phyloP scores from a whole-genome alignment of 2,797 vertebrate genomes.

The Eupleurogrammus muticus region DNA sequence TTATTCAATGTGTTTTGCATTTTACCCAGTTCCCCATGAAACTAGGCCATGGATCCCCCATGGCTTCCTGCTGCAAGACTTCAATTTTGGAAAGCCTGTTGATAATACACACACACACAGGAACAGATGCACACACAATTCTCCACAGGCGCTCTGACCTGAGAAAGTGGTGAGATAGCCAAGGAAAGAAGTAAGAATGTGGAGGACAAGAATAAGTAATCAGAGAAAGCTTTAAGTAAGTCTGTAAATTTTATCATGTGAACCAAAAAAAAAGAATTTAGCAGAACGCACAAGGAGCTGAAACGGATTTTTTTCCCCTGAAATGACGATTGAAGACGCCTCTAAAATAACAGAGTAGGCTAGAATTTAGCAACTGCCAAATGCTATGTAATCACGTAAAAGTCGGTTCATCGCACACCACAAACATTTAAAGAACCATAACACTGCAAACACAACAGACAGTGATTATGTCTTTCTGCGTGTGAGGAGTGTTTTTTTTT shows the following conservation, averaged over 20 bases:
- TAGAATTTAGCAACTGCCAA: neutral
- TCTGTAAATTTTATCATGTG: no score
- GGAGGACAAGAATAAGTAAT: constrained; percentile 16
- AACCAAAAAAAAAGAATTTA: no score
- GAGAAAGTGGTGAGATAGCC: constrained; percentile 18
- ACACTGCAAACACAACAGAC: constrained; percentile 25
- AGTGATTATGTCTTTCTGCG: neutral
- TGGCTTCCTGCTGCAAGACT: constrained; percentile 54
- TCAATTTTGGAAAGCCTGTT: constrained; percentile 38
- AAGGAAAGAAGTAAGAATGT: neutral
- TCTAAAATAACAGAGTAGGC: neutral
- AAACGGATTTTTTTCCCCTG: neutral
- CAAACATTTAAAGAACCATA: constrained; percentile 16
- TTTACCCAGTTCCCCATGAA: constrained; percentile 57
- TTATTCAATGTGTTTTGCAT: constrained; percentile 56
- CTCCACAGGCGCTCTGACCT: constrained; percentile 24
- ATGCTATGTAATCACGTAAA: constrained; percentile 12
- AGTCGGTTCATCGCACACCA: constrained; percentile 13
- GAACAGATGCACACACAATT: constrained; percentile 28
- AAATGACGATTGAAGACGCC: neutral
- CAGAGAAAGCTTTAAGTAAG: no score
- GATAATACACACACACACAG: constrained; percentile 7
- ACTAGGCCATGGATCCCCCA: constrained; percentile 55
- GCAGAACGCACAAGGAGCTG: constrained; percentile 7
- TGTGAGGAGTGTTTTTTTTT: constrained; percentile 51